A percentile compares a stretch with the other conserved stretches of the same genome.
Evolutionary conservation across 2,797 vertebrate genomes (phyloP).

Genomic region (Sebastes taczanowskii): DNA sequence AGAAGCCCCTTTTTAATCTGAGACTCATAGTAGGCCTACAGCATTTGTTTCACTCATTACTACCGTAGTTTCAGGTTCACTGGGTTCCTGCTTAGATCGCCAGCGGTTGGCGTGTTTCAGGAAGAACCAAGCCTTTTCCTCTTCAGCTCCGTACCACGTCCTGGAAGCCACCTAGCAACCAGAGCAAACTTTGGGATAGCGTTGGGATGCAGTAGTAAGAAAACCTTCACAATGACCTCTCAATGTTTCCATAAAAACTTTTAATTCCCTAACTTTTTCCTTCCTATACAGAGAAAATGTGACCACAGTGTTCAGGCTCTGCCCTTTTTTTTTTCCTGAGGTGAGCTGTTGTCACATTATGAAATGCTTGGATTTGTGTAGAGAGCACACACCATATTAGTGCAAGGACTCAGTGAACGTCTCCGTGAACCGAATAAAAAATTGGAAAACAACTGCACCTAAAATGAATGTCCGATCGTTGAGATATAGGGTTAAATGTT

Average conservation of each 20-base stretch:
- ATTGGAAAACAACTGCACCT: neutral
- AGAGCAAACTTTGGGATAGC: conserved; percentile 38
- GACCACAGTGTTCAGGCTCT: neutral
- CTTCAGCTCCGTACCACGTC: conserved; percentile 54
- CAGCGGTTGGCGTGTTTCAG: conserved; percentile 50
- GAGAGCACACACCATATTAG: neutral
- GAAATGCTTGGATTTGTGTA: neutral
- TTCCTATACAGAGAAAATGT: conserved; percentile 28
- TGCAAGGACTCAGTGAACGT: neutral
- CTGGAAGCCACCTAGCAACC: conserved; percentile 76
- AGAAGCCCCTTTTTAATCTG: neutral
- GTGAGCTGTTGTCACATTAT: neutral
- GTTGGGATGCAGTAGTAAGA: conserved; percentile 9
- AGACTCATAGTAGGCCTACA: neutral
- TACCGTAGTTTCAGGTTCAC: conserved; percentile 8
- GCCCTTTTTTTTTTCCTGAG: conserved; percentile 19
- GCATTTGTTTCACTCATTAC: conserved; percentile 34
- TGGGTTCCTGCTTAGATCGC: conserved; percentile 42
- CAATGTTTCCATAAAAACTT: conserved; percentile 52
- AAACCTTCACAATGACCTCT: conserved; percentile 23
- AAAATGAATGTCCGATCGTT: neutral
- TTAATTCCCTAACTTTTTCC: conserved; percentile 29
- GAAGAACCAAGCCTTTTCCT: conserved; percentile 81
- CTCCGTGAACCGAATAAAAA: neutral
- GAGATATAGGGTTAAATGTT: conserved; percentile 31